These are phyloP conservation scores for Channa argus DNA, from an alignment of 2,113 vertebrate genomes.

Conservation along the genomic window DNA sequence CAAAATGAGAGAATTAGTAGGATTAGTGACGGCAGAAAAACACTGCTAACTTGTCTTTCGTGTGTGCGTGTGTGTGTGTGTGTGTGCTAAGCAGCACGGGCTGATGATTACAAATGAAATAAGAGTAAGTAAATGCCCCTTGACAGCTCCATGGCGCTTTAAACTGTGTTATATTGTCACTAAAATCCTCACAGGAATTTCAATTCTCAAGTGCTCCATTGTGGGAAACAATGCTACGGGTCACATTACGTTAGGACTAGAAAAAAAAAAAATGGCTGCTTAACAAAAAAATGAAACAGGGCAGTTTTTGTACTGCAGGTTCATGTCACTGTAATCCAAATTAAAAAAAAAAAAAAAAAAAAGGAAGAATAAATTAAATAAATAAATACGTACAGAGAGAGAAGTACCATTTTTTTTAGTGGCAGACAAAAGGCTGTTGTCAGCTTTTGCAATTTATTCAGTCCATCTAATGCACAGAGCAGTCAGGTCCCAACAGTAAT, in stretches of 20 bases:
- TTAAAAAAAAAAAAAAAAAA: slow-evolving; percentile 29
- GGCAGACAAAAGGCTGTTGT: slow-evolving; percentile 28
- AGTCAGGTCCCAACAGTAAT: too few relatives aligned
- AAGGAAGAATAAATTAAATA: neutral
- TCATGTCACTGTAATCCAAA: slow-evolving; percentile 21
- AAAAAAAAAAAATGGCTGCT: slow-evolving; percentile 3
- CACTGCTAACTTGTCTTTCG: neutral
- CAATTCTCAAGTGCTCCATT: slow-evolving; percentile 1
- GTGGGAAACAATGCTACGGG: slow-evolving; percentile 12
- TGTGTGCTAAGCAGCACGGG: neutral
- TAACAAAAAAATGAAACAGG: neutral
- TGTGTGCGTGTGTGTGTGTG: slow-evolving; percentile 6
- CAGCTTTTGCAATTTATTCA: slow-evolving; percentile 11
- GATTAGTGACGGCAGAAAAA: slow-evolving; percentile 2
- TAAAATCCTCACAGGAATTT: slow-evolving; percentile 18
- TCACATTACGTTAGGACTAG: slow-evolving; percentile 5
- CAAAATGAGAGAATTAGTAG: slow-evolving; percentile 9
- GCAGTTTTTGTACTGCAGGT: neutral
- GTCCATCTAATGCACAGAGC: slow-evolving; percentile 13
- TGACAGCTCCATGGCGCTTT: slow-evolving; percentile 5
- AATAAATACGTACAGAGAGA: neutral
- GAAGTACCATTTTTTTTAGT: neutral
- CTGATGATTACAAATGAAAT: slow-evolving; percentile 36
- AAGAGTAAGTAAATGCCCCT: slow-evolving; percentile 6
- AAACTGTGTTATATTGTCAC: neutral